Base-by-base conservation (phyloP, 2,888 invertebrate genomes). In the Uropetala carovei region DNA sequence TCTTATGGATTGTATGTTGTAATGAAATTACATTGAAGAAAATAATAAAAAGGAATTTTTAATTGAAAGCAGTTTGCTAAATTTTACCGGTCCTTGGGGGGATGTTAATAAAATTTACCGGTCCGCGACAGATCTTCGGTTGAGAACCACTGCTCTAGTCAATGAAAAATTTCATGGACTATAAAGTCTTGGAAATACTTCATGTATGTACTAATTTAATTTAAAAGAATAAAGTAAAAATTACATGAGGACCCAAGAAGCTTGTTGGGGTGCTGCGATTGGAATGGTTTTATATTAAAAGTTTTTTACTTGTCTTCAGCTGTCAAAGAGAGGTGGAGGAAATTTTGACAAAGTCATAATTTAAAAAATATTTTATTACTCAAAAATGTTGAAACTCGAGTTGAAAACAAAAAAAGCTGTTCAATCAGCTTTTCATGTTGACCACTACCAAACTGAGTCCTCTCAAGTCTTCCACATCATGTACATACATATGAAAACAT, bases 401-500 rank as follows among this genome's bases (percentile, higher is more conserved):
- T 75, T 75, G 22, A 75, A 75, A 75, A 14, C 27, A 43, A 75
- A 75, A 75, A 43, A 86, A 18, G 30, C 14, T 59, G 64, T 68
- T 64, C 43, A 68, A 13, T 64, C 18, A 68, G 64, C 89, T 89
- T 89, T 89, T 89, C 89, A 89, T 89, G 89, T 89, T 68, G 89
- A 89, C 64, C 89, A 89, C 30, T 64, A 89, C 89, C 89, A n/a
- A 43, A 64, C 43, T 64, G 64, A 68, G 89, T 89, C 89, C 89
- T 89, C 64, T 89, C 89, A 89, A 89, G 89, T 89, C 89, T 89
- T 89, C 89, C 89, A 89, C 64, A 89, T 89, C 89, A 89, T 89
- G 89, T 89, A 89, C 60, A n/a, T n/a, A n/a, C n/a, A 89, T 89
- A 89, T 68, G 64, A 58, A 86, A 89, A 89, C 60, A 89, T 43